Evolutionary conservation across 2,113 vertebrate genomes (phyloP).

Genomic region (Nycticryphes semicollaris): DNA sequence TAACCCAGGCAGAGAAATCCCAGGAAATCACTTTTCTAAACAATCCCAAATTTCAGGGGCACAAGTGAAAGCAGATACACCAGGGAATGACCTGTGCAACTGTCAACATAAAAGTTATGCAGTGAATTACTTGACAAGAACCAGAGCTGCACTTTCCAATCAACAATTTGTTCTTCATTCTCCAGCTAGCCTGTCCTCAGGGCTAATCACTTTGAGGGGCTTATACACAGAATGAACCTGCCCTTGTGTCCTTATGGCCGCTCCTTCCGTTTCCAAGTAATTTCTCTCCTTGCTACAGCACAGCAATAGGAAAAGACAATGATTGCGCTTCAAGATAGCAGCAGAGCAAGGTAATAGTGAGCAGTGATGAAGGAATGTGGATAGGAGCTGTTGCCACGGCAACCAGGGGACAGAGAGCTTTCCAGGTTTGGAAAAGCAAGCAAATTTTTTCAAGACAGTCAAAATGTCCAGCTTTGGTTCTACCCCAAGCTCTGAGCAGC

Average conservation of each 20-base stretch:
- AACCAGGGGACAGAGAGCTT: constrained; percentile 27
- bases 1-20: not conserved
- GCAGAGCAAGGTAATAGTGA: not conserved
- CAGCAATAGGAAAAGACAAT: not conserved
- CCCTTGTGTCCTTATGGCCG: not conserved
- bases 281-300: not conserved
- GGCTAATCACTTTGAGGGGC: not conserved
- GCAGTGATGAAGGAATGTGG: constrained; percentile 20
- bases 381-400: constrained; percentile 55
- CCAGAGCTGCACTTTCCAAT: not conserved
- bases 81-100: not conserved
- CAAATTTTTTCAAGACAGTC: not conserved
- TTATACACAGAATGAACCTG: not conserved
- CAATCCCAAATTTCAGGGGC: not conserved
- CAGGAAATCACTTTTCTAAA: not conserved
- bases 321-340: not conserved
- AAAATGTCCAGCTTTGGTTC: not conserved
- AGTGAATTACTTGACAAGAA: not conserved
- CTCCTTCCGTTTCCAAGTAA: not conserved
- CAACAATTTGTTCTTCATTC: not conserved
- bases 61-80: not conserved
- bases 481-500: not conserved
- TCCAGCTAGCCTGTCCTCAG: not conserved
- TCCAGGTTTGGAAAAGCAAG: not conserved
- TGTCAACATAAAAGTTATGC: not conserved